Evolutionary conservation across 2,888 invertebrate species (phyloP).

Genomic region (Polia nebulosa): DNA sequence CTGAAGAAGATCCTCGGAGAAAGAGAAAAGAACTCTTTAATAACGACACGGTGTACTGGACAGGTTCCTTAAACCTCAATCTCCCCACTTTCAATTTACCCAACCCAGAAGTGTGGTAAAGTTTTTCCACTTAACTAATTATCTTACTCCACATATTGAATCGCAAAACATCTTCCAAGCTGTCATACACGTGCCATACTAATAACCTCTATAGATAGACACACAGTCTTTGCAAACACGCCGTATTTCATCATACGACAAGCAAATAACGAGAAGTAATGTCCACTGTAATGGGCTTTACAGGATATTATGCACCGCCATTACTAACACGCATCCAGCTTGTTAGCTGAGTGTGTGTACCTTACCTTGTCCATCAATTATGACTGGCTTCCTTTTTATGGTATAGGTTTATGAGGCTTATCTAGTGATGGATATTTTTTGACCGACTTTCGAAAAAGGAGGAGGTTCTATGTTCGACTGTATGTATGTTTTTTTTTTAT

Average conservation of each 20-base stretch:
- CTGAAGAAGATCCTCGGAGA: too few species aligned
- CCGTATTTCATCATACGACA: slow-evolving; percentile 35
- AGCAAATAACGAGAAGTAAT: slow-evolving; percentile 57
- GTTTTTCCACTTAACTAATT: background rate
- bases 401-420: slow-evolving; percentile 5
- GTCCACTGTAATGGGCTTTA: slow-evolving; percentile 54
- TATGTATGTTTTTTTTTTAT: too few species aligned
- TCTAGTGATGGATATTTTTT: background rate
- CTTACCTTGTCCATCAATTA: slow-evolving; percentile 50
- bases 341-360: slow-evolving; percentile 21
- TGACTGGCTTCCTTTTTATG: slow-evolving; percentile 27
- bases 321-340: slow-evolving; percentile 45
- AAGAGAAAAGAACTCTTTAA: too few species aligned
- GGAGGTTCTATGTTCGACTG: too few species aligned
- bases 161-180: slow-evolving; percentile 1
- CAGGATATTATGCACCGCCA: slow-evolving; percentile 51
- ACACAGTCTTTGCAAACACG: slow-evolving; percentile 41
- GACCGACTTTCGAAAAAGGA: too few species aligned
- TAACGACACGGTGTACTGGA: too few species aligned
- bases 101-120: background rate
- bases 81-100: background rate
- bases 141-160: background rate
- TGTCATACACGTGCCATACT: slow-evolving; percentile 22
- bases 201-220: slow-evolving; percentile 19
- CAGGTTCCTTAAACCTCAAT: too few species aligned